Evolutionary conservation across 2,797 vertebrate species (phyloP).

Genomic region (Sandelia bainsii): DNA sequence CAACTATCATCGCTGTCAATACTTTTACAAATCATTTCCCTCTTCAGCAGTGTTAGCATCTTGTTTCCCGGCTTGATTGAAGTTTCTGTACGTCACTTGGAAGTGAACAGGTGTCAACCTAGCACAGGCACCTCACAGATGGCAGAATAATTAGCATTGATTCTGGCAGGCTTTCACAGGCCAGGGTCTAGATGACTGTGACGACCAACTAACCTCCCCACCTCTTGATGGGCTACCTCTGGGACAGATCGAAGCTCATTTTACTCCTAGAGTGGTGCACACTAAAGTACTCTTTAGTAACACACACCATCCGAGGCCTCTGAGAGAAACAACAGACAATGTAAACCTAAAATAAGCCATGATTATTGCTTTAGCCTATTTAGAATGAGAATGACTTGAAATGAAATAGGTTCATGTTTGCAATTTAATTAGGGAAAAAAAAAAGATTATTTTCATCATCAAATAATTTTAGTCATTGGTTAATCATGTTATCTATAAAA

Average conservation of each 20-base stretch:
- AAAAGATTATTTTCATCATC: neutral
- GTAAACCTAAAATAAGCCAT: constrained; percentile 17
- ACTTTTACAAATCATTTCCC: constrained; percentile 67
- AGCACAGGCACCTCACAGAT: constrained; percentile 83
- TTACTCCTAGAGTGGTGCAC: constrained; percentile 72
- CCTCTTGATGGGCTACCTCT: constrained; percentile 85
- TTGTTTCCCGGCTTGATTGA: constrained; percentile 75
- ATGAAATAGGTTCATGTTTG: neutral
- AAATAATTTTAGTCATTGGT: neutral
- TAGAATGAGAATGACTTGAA: neutral
- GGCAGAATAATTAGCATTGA: constrained; percentile 88
- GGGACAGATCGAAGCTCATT: constrained; percentile 85
- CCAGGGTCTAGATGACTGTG: constrained; percentile 84
- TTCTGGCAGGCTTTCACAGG: constrained; percentile 83
- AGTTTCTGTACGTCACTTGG: constrained; percentile 78
- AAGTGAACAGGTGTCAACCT: constrained; percentile 85
- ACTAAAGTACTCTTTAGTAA: constrained; percentile 71
- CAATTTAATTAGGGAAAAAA: neutral
- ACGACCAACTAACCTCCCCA: constrained; percentile 87
- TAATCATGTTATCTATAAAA: neutral
- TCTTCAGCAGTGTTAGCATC: constrained; percentile 59
- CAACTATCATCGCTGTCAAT: constrained; percentile 57
- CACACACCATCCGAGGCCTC: constrained; percentile 56
- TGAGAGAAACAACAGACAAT: constrained; percentile 44
- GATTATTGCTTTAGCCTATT: neutral